Evolutionary conservation across 2,888 invertebrate species (phyloP).

Genomic region (Melipona bicolor): DNA sequence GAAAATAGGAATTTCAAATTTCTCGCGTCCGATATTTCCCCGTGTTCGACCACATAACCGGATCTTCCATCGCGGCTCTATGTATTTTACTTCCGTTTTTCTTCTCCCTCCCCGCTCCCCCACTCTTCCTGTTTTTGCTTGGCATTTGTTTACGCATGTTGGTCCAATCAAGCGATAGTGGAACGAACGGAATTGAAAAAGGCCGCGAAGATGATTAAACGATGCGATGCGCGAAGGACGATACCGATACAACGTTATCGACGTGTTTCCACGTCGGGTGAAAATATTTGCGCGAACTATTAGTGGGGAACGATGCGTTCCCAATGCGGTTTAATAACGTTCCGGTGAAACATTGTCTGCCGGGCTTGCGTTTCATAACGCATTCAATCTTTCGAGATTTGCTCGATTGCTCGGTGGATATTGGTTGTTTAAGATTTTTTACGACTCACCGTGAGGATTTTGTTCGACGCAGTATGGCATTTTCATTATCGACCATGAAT

Average conservation of each 20-base stretch:
- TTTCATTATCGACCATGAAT: neutral
- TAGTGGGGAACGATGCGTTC: neutral
- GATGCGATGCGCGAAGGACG: neutral
- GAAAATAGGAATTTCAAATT: constrained; percentile 53
- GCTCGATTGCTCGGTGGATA: neutral
- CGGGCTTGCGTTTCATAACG: neutral
- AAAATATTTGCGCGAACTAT: neutral
- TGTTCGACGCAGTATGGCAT: neutral
- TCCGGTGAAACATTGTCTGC: neutral
- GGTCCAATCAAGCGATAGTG: constrained; percentile 34
- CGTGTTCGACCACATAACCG: neutral
- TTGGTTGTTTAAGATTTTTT: neutral
- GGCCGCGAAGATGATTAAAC: constrained; percentile 26
- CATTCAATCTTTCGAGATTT: neutral
- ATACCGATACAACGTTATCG: neutral
- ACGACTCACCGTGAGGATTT: neutral
- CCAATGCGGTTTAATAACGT: neutral
- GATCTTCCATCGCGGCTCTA: neutral
- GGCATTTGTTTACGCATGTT: constrained; percentile 25
- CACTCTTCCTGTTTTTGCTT: neutral
- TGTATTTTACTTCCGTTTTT: neutral
- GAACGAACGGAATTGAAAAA: neutral
- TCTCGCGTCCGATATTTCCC: constrained; percentile 8
- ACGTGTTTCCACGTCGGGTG: neutral
- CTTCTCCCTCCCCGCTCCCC: neutral